Conservation (phyloP, 2,797 vertebrate genomes). For the Pangasius djambal region DNA sequence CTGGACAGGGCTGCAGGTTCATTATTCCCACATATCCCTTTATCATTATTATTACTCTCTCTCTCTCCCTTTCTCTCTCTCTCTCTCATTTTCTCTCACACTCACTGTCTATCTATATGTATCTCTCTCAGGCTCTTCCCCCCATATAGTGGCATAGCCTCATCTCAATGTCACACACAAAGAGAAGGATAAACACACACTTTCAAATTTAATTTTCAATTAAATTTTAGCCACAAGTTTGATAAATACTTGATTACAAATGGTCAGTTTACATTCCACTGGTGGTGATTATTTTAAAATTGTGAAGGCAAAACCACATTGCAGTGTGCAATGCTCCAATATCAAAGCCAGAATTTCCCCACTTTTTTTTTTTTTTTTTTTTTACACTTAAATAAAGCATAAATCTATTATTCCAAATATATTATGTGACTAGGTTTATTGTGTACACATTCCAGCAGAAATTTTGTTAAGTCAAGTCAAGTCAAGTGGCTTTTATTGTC, state of each 20-base stretch:
- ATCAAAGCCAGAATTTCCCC: background rate
- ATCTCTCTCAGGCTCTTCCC: background rate
- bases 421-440: background rate
- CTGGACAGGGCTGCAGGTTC: background rate
- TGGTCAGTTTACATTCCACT: background rate
- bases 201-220: background rate
- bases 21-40: conserved; percentile 10
- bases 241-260: conserved; percentile 19
- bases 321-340: background rate
- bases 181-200: conserved; percentile 28
- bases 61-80: background rate
- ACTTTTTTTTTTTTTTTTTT: background rate
- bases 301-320: background rate
- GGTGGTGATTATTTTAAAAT: conserved; percentile 24
- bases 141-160: background rate
- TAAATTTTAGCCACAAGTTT: background rate
- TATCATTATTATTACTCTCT: conserved; percentile 8
- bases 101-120: background rate
- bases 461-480: background rate
- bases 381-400: background rate
- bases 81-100: background rate
- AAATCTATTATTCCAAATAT: background rate
- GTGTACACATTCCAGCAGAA: background rate
- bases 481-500: too few species aligned
- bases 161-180: conserved; percentile 24